Evolutionary conservation across 1,140 invertebrate species (phyloP), one percentile per base, ranked within the genome.

Genomic region (Cyclina sinensis): DNA sequence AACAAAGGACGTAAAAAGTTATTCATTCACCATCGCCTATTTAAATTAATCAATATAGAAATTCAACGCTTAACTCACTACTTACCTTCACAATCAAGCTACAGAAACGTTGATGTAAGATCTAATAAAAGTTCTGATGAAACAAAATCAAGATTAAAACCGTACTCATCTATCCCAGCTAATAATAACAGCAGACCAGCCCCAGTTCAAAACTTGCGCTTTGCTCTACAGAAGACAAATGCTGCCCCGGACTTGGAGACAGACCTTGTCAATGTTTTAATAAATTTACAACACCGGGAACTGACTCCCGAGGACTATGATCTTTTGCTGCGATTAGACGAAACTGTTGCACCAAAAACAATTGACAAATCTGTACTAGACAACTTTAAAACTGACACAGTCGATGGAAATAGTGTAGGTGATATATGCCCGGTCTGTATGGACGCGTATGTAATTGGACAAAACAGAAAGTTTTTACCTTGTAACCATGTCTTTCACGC

Each of bases 291-390:
- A 76, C 92, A 94, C 46, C 59, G 94, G 21, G 94, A 94, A 2
- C 84, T 94, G 24, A 93, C 93, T 0, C 94, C 94, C 1, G 93
- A 94, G 57, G 94, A 94, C 76, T 94, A 94, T 81, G 94, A 94
- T n/a, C 80, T 93, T 35, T 84, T 94, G n/a, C 91, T 94, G 9
- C 78, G 84, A 27, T 84, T 94, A 1, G 94, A 94, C 59, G 93
- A 94, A 51, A 51, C 87, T 37, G 92, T 94, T 3, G 90, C 92
- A 16, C 92, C 93, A n/a, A 94, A 94, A 90, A 94, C 94, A 27
- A 59, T 94, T 12, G 70, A 90, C 5, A 62, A 88, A 46, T 86
- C 78, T 70, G 57, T 88, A 9, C 43, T 94, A 4, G 39, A 74
- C 32, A 59, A 27, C 18, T 93, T 94, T 32, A 92, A 91, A 83